Evolutionary conservation across 92 coral and sea anemone species (phyloP).

Genomic region (Zoanthus solanderi): DNA sequence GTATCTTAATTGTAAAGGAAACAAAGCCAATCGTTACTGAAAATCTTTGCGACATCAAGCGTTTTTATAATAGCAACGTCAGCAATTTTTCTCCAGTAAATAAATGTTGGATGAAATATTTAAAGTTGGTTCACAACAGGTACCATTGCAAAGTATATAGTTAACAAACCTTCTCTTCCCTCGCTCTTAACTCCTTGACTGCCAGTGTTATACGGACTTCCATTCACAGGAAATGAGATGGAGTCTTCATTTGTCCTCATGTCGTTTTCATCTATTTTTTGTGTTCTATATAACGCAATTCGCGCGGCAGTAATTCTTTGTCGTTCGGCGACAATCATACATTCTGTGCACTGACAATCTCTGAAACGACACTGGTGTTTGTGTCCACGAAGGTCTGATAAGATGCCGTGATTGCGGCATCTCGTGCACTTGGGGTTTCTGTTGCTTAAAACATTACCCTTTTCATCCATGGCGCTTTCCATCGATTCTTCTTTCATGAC

Average conservation of each 20-base stretch:
- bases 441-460: slow-evolving; percentile 57
- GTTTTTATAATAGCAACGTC: neutral
- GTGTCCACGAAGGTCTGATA: slow-evolving; percentile 95
- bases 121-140: neutral
- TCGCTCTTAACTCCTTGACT: slow-evolving; percentile 45
- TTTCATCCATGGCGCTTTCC: slow-evolving; percentile 58
- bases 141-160: neutral
- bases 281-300: slow-evolving; percentile 91
- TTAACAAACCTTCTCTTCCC: slow-evolving; percentile 51
- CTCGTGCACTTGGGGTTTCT: slow-evolving; percentile 94
- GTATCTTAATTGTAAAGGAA: neutral
- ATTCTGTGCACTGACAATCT: slow-evolving; percentile 88
- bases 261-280: slow-evolving; percentile 80
- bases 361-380: slow-evolving; percentile 94
- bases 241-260: slow-evolving; percentile 56
- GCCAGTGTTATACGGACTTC: slow-evolving; percentile 38
- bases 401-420: slow-evolving; percentile 93
- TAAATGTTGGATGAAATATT: neutral
- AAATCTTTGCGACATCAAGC: neutral
- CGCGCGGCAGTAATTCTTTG: slow-evolving; percentile 96
- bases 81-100: neutral
- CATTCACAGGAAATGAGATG: slow-evolving; percentile 44
- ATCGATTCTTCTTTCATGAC: slow-evolving; percentile 75
- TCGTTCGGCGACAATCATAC: slow-evolving; percentile 90
- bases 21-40: neutral